A percentile compares a stretch with the other conserved stretches of the same genome.
phyloP scores from a whole-genome alignment of 2,113 vertebrate genomes.

The Malurus elegans region DNA sequence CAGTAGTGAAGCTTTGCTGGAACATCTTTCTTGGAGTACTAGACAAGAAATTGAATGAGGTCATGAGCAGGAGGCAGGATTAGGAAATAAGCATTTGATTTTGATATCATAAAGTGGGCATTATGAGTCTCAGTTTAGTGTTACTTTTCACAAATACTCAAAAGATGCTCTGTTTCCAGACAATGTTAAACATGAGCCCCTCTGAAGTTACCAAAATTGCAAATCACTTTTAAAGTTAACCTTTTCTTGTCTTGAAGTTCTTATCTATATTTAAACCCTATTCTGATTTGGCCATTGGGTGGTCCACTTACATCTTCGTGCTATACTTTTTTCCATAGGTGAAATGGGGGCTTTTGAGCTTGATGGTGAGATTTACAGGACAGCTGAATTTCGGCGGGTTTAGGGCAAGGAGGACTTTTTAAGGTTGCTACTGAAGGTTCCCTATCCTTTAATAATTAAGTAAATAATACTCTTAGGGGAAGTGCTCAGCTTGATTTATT shows the following conservation, averaged over 20 bases:
- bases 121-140: background rate
- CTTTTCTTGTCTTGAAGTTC: background rate
- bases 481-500: background rate
- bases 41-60: background rate
- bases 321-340: background rate
- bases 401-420: background rate
- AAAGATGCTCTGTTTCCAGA: accelerated
- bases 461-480: background rate
- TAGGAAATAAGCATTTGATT: background rate
- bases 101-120: background rate
- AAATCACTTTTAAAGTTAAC: background rate
- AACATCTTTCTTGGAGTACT: background rate
- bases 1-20: background rate
- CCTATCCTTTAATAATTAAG: background rate
- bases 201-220: background rate
- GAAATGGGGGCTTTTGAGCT: background rate
- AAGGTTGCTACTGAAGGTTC: background rate
- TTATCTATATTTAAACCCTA: background rate
- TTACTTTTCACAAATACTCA: background rate
- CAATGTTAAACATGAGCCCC: background rate
- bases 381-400: background rate
- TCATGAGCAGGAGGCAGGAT: background rate
- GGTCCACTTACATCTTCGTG: background rate
- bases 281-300: background rate
- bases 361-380: background rate